Evolutionary conservation across 1,140 invertebrate species (phyloP).

Genomic region (Mizuhopecten yessoensis): DNA sequence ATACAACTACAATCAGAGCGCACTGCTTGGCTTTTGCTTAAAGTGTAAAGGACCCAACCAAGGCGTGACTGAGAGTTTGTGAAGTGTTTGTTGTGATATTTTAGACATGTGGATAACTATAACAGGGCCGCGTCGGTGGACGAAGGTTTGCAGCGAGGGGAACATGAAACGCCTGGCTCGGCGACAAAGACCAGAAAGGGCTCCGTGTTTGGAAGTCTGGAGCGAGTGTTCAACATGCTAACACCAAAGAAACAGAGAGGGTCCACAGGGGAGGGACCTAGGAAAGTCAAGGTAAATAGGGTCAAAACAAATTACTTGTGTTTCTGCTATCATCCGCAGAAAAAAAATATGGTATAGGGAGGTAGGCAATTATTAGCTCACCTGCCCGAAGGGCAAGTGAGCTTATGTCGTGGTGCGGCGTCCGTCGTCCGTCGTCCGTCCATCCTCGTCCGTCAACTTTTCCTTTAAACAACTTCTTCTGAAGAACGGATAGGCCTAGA

Average conservation of each 20-base stretch:
- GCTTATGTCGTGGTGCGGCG: no score
- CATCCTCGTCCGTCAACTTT: no score
- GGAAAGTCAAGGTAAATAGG: slow-evolving; percentile 81
- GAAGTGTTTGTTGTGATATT: slow-evolving; percentile 51
- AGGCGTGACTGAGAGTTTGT: slow-evolving; percentile 16
- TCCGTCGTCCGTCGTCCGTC: no score
- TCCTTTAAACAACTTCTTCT: no score
- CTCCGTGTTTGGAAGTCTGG: slow-evolving; percentile 88
- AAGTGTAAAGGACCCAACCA: slow-evolving; percentile 14
- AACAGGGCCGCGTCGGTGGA: slow-evolving; percentile 82
- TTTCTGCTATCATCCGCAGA: no score
- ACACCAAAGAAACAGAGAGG: slow-evolving; percentile 87
- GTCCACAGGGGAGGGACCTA: slow-evolving; percentile 77
- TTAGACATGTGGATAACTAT: slow-evolving; percentile 58
- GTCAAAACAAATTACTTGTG: no score
- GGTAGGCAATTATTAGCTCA: no score
- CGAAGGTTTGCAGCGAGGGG: slow-evolving; percentile 77
- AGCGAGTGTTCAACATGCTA: slow-evolving; percentile 88
- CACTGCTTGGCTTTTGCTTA: slow-evolving; percentile 51
- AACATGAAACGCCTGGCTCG: slow-evolving; percentile 84
- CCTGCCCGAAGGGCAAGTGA: no score
- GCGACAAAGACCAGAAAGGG: slow-evolving; percentile 73
- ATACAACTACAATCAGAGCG: slow-evolving; percentile 21
- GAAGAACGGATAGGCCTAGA: no score
- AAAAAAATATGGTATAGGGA: no score